These are phyloP conservation scores for Tetramorium simillimum DNA, from an alignment of 1,140 invertebrate genomes.

Conservation along the genomic window DNA sequence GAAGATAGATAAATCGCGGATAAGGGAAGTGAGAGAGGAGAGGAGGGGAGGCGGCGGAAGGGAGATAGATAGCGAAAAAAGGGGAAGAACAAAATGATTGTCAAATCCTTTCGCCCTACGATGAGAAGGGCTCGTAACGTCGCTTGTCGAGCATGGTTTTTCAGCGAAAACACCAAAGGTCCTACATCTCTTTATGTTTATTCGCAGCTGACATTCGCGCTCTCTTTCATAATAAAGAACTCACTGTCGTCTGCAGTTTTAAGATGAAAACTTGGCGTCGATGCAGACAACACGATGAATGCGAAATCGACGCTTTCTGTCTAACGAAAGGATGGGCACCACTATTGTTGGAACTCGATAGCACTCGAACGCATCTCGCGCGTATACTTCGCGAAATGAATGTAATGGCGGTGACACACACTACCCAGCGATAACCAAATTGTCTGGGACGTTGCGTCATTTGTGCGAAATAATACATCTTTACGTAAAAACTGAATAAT, in stretches of 20 bases:
- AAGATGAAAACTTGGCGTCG: conserved; percentile 63
- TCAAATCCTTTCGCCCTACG: conserved; percentile 42
- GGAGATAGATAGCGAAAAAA: background rate
- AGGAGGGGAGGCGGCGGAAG: background rate
- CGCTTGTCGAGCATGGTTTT: conserved; percentile 52
- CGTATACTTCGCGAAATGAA: conserved; percentile 43
- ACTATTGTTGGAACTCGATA: conserved; percentile 60
- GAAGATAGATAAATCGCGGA: conserved; percentile 30
- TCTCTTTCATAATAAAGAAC: conserved; percentile 62
- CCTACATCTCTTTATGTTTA: conserved; percentile 57
- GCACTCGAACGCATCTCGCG: conserved; percentile 4
- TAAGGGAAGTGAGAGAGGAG: background rate
- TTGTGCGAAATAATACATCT: background rate
- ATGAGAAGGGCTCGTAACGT: conserved; percentile 27
- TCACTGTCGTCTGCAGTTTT: conserved; percentile 72
- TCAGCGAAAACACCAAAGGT: conserved; percentile 5
- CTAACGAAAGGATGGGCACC: conserved; percentile 59
- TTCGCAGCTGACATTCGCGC: conserved; percentile 56
- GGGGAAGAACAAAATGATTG: conserved; percentile 44
- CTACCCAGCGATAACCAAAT: background rate
- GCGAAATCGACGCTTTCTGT: conserved; percentile 64
- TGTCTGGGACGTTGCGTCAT: conserved; percentile 16
- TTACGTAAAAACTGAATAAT: conserved; percentile 1
- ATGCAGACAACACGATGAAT: conserved; percentile 58
- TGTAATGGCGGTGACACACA: conserved; percentile 13